Base-by-base conservation (phyloP, 1,140 invertebrate genomes). In the Aphidius gifuensis region DNA sequence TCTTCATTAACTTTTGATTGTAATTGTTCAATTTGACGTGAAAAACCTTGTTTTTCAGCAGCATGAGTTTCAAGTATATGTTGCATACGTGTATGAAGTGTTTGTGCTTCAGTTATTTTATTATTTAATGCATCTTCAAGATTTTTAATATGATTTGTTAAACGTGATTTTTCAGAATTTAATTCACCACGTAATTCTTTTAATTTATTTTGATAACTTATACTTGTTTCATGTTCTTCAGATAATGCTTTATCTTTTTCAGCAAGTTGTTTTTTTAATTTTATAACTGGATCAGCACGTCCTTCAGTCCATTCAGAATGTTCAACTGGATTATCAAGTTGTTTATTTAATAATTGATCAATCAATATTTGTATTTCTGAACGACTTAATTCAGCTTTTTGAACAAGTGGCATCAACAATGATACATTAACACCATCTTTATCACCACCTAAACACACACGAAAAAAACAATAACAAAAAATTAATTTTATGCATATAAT, bases 361-460 rank as follows among this genome's bases (percentile, higher is more conserved):
- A 94, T 94, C 9, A 96, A 82, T 64, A 90, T 88, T 81, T 96
- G 93, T 64, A 94, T 90, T 77, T 96, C 93, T 50, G 85, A 87
- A 61, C 91, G 88, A 66, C 90, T 92, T 0, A 96, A 82, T 61
- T 91, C 86, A 57, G 91, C 88, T 67, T 89, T 88, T 66, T 89
- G 86, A 9, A 95, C 86, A 6, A 91, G 83, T 38, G 88, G 85
- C 64, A 91, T 85, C 63, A 95, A 72, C 49, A 90, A 79, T 38
- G 85, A 86, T 6, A 91, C 85, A 58, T 86, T 87, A 42, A 88
- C 82, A 39, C 84, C 86, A 68, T 87, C 85, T 59, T 77, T 82
- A 63, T 88, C 87, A 38, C 83, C 83, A 47, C 83, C 87, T 87
- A 68, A 51, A 53, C 16, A 60, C 21, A 57, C 42, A 46, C n/a